A percentile compares a stretch with the other conserved stretches of the same genome.
phyloP scores from a whole-genome alignment of 2,113 vertebrate genomes.

The Laticauda laticaudata region DNA sequence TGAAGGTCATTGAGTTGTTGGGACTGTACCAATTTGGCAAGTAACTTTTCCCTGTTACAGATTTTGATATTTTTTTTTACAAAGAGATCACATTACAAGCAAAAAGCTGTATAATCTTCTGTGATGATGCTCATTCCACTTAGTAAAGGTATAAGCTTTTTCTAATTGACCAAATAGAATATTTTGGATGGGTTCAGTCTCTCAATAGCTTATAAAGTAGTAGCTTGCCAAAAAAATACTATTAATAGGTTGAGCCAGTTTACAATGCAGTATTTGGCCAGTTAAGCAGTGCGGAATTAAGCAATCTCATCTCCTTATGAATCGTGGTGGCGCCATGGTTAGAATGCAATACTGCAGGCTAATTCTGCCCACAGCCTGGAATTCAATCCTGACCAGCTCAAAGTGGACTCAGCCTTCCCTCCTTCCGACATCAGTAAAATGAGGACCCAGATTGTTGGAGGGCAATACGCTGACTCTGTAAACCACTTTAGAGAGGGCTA shows the following conservation, averaged over 20 bases:
- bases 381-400: background rate
- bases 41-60: too few species aligned
- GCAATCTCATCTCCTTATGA: background rate
- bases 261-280: background rate
- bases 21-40: background rate
- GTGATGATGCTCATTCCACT: background rate
- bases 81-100: slow-evolving; percentile 12
- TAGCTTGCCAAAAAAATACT: background rate
- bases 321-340: background rate
- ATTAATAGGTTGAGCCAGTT: background rate
- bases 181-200: background rate
- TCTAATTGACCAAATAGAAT: background rate
- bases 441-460: background rate
- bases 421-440: background rate
- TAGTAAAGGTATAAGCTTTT: background rate
- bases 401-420: background rate
- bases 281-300: background rate
- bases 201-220: background rate
- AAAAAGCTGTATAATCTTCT: background rate
- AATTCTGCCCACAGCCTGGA: background rate
- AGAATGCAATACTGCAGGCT: background rate
- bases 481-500: too few species aligned
- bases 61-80: slow-evolving; percentile 2
- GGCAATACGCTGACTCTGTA: too few species aligned
- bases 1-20: background rate